Evolutionary conservation across 2,888 invertebrate species (phyloP), one percentile per base, ranked within the genome.

Genomic region (Endomychus coccineus): DNA sequence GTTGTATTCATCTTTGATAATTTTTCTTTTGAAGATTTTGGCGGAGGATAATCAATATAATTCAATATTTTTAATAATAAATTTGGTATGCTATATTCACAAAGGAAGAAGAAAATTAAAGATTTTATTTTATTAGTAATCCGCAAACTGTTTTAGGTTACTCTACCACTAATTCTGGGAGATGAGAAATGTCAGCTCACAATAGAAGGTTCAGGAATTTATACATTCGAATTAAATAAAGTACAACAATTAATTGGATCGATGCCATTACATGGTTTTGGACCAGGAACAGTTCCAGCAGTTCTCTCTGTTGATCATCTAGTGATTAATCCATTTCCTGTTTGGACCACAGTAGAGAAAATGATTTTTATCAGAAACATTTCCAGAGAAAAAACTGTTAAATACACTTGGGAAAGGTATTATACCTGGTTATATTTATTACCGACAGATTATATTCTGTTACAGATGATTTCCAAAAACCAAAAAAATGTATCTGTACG

Each of bases 281-380:
- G 17, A 16, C 30, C 10, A 9, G 35, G 27, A 10, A 45, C 39
- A 7, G 36, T 46, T 29, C 52, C 50, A 2, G 41, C 48, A 2
- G 39, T 31, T 21, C 57, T 70, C 25, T 69, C 61, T n/a, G 43
- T 37, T 1, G 62, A 69, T 34, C 55, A 49, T 35, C 39, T 70
- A 12, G 40, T 54, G 7, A 24, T 65, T n/a, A 51, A 58, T 14
- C 44, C 55, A 2, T 42, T 66, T 17, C 49, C 60, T 1, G 54
- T 54, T 2, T 62, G 67, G 51, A 59, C 50, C 33, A 48, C 42
- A 16, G 40, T 48, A 2, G 55, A 61, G 22, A 58, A 51, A 42
- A 45, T 70, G 42, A 49, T 70, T 34, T 62, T 68, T 41, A 55
- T 70, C 21, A 56, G 58, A 39, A 70, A 70, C 48, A 51, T 46